Base-by-base conservation (phyloP, 2,888 invertebrate species). In the Cabera pusaria region DNA sequence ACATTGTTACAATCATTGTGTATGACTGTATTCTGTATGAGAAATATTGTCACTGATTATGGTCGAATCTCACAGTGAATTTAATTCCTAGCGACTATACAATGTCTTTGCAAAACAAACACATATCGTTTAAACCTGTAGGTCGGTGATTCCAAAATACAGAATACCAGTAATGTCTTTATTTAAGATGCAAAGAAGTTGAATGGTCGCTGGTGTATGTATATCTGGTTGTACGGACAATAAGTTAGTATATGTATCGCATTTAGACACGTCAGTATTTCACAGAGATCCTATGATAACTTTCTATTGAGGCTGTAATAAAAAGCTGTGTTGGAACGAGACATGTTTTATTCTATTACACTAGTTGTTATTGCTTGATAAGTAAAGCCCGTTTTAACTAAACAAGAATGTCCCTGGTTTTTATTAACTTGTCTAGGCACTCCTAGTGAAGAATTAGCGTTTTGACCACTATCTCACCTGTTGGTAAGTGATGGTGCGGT, bases 281-380 rank as follows among this genome's bases (percentile, higher is more conserved):
- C 55, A 59, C 49, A 52, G 71, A 72, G 73, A 78, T 75, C 77
- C 72, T 76, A 41, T 62, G 60, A 52, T 46, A 54, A 24, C 19
- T 49, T 56, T 58, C 53, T 64, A 71, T 62, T 56, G 76, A 81
- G 80, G 79, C 80, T 83, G 74, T 78, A 78, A 80, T 80, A 75
- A 82, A n/a, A 76, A 57, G 52, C 59, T 74, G 63, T 65, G 59
- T 65, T 67, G 24, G 17, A 26, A 25, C 38, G 46, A 57, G 43
- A 36, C 35, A 27, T 44, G 45, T 66, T 60, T 67, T 58, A 49
- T 64, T 69, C 56, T 29, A 2, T 14, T 27, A 22, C n/a, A 2
- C 11, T 5, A 2, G 14, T 14, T 14, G 2, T 14, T 14, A 14
- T 3, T n/a, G n/a, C n/a, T n/a, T n/a, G n/a, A n/a, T n/a, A n/a